A percentile compares a stretch with the other conserved stretches of the same genome.
phyloP scores from a whole-genome alignment of 2,888 invertebrate genomes.

The Apodemia mormo region DNA sequence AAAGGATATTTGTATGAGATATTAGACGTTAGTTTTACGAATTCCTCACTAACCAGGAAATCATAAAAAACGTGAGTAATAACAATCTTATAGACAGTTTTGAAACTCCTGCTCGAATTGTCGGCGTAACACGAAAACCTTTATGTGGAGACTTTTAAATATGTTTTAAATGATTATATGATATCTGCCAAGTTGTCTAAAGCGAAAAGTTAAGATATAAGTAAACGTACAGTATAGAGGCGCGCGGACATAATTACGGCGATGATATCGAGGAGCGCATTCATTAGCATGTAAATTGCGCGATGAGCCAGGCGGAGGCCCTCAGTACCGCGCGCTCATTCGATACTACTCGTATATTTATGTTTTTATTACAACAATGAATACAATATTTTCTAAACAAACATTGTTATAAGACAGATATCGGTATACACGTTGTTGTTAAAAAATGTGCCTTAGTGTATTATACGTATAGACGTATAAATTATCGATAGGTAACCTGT shows the following conservation, averaged over 20 bases:
- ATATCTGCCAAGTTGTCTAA: conserved; percentile 54
- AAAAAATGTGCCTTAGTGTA: too few species aligned
- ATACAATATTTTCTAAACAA: too few species aligned
- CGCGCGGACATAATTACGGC: conserved; percentile 71
- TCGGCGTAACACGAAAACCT: too few species aligned
- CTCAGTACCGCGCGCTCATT: conserved; percentile 39
- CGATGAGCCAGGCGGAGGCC: conserved; percentile 48
- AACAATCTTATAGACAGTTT: conserved; percentile 44
- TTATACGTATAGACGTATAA: too few species aligned
- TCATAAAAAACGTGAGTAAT: conserved; percentile 77
- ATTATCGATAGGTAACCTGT: too few species aligned
- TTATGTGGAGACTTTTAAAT: too few species aligned
- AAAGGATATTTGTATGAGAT: too few species aligned
- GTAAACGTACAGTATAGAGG: conserved; percentile 67
- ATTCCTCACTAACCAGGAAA: conserved; percentile 63
- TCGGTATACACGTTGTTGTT: too few species aligned
- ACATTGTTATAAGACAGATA: too few species aligned
- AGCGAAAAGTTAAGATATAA: conserved; percentile 56
- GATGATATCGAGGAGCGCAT: conserved; percentile 73
- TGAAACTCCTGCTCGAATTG: too few species aligned
- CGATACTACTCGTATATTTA: background rate
- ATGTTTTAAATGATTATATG: conserved; percentile 41
- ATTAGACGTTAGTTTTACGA: too few species aligned
- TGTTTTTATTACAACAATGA: background rate
- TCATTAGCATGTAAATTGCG: conserved; percentile 80